phyloP scores from a whole-genome alignment of 2,888 invertebrate genomes.

The Eutolmus rufibarbis region DNA sequence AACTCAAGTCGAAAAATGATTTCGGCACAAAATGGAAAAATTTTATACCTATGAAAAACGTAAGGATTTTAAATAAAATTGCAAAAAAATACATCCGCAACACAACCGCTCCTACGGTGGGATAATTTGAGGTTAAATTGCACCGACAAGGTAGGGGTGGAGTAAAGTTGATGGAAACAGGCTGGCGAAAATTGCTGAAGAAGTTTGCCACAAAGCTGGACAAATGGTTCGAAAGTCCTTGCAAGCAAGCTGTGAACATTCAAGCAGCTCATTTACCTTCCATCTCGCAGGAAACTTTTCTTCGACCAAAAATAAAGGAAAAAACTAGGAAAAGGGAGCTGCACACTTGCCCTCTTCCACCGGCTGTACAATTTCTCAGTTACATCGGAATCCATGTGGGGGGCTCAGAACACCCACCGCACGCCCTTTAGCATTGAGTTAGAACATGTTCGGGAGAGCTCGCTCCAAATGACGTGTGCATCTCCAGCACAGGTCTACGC shows the following conservation, averaged over 20 bases:
- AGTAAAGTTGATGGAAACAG: neutral
- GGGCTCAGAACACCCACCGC: neutral
- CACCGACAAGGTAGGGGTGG: neutral
- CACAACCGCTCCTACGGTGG: neutral
- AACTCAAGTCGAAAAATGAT: neutral
- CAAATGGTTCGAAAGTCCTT: neutral
- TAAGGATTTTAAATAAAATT: neutral
- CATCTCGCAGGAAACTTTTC: neutral
- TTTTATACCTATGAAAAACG: neutral
- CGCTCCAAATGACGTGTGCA: neutral
- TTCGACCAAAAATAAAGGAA: neutral
- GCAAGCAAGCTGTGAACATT: neutral
- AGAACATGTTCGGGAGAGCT: neutral
- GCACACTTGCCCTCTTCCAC: neutral
- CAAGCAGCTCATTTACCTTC: neutral
- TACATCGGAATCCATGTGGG: neutral
- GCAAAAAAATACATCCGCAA: too few relatives aligned
- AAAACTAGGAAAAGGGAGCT: neutral
- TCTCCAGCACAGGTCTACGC: neutral
- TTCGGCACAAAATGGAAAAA: neutral
- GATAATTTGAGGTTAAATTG: neutral
- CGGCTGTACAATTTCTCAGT: neutral
- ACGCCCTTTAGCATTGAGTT: neutral
- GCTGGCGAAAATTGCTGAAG: neutral
- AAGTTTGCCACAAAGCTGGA: neutral